A percentile compares a stretch with the other conserved stretches of the same genome.
Conservation (phyloP, 2,888 invertebrate genomes). For the Deroplatys truncata region DNA sequence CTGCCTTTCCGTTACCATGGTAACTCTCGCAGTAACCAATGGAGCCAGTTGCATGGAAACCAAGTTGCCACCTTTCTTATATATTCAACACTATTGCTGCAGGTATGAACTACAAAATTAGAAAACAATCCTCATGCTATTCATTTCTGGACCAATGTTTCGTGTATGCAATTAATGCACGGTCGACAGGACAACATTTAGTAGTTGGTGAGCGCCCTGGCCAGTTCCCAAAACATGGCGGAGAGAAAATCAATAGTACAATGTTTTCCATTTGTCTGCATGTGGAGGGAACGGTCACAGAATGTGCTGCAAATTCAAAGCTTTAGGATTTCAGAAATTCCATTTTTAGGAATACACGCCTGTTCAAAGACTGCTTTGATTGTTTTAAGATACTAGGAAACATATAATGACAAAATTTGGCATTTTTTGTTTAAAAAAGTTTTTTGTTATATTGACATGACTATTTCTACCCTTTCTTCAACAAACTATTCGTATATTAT, state of each 20-base stretch:
- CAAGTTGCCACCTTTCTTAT: neutral
- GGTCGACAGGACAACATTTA: neutral
- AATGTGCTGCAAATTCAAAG: too few species aligned
- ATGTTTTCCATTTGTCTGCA: neutral
- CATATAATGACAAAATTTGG: too few species aligned
- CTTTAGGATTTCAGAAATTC: too few species aligned
- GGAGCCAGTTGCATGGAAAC: neutral
- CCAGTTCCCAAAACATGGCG: neutral
- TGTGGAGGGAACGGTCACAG: too few species aligned
- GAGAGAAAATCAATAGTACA: neutral
- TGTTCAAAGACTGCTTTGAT: too few species aligned
- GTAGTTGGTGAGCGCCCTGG: neutral
- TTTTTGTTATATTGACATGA: too few species aligned
- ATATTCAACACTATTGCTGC: neutral
- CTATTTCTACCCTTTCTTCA: too few species aligned
- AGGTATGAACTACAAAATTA: neutral
- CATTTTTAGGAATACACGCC: too few species aligned
- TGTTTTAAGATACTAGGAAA: too few species aligned
- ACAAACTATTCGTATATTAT: too few species aligned
- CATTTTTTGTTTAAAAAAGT: too few species aligned
- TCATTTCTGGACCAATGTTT: neutral
- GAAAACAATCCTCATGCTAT: neutral
- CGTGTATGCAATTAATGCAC: neutral
- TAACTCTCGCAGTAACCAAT: constrained; percentile 12
- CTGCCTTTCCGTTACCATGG: constrained; percentile 24